Conservation (phyloP, 37 sponge, comb jelly and placozoan genomes). For the Eunapius fragilis region DNA sequence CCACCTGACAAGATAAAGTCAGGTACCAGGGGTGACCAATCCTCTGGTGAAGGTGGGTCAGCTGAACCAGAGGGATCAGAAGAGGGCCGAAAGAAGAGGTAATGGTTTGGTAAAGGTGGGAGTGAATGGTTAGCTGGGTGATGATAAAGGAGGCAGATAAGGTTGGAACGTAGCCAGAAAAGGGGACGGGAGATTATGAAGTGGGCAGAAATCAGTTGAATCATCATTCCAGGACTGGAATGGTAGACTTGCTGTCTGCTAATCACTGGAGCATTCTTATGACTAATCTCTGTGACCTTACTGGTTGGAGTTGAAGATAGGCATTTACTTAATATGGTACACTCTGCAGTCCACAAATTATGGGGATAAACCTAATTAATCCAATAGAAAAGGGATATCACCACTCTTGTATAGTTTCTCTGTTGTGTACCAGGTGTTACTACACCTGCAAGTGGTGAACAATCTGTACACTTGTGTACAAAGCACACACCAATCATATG, state of each 20-base stretch:
- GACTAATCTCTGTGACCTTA: not conserved
- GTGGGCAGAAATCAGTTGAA: not conserved
- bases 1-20: not conserved
- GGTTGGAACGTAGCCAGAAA: not conserved
- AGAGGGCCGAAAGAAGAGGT: not conserved
- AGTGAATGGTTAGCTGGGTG: not conserved
- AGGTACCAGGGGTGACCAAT: not conserved
- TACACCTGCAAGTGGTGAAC: no score
- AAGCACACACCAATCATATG: no score
- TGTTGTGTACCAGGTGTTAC: no score
- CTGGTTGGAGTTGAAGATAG: no score
- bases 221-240: not conserved
- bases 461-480: no score
- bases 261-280: not conserved
- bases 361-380: no score
- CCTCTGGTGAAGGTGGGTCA: not conserved
- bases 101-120: not conserved
- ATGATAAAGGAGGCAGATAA: not conserved
- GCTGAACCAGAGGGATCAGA: not conserved
- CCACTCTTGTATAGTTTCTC: no score
- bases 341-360: no score
- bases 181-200: not conserved
- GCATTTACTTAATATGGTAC: no score
- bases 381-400: no score
- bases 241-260: not conserved